phyloP scores from a whole-genome alignment of 2,888 invertebrate genomes.

The Xestia c-nigrum region DNA sequence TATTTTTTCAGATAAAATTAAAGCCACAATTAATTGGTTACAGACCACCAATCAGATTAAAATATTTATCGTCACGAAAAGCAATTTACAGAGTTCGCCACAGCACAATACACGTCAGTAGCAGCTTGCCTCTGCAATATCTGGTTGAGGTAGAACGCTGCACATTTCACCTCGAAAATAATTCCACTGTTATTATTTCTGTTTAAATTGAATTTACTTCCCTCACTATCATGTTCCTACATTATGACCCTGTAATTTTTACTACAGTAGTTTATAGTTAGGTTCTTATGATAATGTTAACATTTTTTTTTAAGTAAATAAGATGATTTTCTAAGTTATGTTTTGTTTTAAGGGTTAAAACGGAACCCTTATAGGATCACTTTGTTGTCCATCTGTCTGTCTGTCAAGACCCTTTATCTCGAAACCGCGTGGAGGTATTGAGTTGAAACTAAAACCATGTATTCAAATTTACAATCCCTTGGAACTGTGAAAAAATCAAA shows the following conservation, averaged over 20 bases:
- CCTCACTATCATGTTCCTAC: conserved; percentile 54
- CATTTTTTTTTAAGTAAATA: neutral
- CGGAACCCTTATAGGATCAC: too few relatives aligned
- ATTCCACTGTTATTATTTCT: conserved; percentile 74
- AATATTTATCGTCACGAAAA: conserved; percentile 89
- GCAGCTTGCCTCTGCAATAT: conserved; percentile 86
- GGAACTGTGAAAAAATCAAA: too few relatives aligned
- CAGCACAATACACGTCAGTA: conserved; percentile 87
- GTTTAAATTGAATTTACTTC: conserved; percentile 65
- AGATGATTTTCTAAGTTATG: neutral
- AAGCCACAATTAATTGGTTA: conserved; percentile 88
- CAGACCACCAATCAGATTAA: conserved; percentile 89
- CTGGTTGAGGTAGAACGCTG: conserved; percentile 81
- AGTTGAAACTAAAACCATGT: too few relatives aligned
- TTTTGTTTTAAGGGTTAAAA: neutral
- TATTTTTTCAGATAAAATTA: conserved; percentile 75
- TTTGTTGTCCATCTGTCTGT: too few relatives aligned
- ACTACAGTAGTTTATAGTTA: neutral
- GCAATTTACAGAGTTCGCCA: conserved; percentile 88
- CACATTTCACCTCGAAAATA: conserved; percentile 80
- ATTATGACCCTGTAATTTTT: conserved; percentile 8
- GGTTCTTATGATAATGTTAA: neutral
- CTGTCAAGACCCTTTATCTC: too few relatives aligned
- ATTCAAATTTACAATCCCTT: too few relatives aligned
- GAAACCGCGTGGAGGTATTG: too few relatives aligned